phyloP scores from a whole-genome alignment of 2,888 invertebrate species.

The Odontocolon sp. region DNA sequence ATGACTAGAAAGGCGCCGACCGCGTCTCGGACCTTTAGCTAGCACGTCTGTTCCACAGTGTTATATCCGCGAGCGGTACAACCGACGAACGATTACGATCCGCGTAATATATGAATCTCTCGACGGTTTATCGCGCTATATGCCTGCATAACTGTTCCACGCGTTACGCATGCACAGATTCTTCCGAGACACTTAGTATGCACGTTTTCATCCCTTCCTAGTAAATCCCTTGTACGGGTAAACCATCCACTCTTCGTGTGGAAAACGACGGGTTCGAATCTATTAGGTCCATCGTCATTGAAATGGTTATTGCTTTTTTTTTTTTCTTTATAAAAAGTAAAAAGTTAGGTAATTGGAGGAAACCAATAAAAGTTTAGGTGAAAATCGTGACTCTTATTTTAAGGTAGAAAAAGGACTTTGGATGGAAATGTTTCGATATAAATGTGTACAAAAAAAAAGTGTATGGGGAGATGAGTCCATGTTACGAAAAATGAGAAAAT shows the following conservation, averaged over 20 bases:
- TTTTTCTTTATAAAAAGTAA: too few relatives aligned
- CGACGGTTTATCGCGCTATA: constrained; percentile 34
- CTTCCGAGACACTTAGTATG: neutral
- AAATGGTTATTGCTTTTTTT: too few relatives aligned
- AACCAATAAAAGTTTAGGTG: too few relatives aligned
- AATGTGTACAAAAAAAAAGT: too few relatives aligned
- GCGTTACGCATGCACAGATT: neutral
- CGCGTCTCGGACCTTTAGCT: constrained; percentile 19
- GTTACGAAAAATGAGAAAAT: too few relatives aligned
- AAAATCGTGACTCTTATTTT: too few relatives aligned
- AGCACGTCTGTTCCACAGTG: neutral
- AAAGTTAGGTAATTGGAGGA: too few relatives aligned
- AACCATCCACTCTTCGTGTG: constrained; percentile 24
- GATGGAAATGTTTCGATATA: too few relatives aligned
- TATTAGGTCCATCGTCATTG: too few relatives aligned
- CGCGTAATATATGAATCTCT: constrained; percentile 35
- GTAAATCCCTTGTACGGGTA: constrained; percentile 1
- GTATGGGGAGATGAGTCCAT: too few relatives aligned
- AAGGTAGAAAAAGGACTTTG: too few relatives aligned
- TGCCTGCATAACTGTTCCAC: constrained; percentile 9
- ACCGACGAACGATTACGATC: constrained; percentile 57
- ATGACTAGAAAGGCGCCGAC: constrained; percentile 43
- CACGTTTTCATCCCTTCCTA: neutral
- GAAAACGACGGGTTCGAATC: too few relatives aligned
- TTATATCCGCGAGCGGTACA: constrained; percentile 5